Percentiles rank a stretch among this genome's conserved stretches.
phyloP scores from a whole-genome alignment of 2,113 vertebrate species.

The Caloenas nicobarica region DNA sequence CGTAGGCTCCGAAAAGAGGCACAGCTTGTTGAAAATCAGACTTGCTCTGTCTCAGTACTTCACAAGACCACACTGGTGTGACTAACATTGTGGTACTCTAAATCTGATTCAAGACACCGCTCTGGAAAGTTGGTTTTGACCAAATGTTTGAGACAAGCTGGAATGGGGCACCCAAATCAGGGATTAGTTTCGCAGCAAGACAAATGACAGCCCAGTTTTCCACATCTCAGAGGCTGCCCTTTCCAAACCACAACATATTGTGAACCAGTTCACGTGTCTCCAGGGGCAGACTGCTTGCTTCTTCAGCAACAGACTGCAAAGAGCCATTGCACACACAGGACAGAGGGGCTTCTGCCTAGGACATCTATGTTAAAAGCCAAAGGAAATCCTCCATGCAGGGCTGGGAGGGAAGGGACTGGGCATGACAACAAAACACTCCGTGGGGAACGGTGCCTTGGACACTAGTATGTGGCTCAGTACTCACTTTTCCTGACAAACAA shows the following conservation, averaged over 20 bases:
- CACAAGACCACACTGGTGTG: constrained; percentile 28
- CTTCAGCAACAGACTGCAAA: background rate
- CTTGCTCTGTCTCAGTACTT: constrained; percentile 11
- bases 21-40: background rate
- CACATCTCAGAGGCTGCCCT: background rate
- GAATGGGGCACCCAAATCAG: constrained; percentile 20
- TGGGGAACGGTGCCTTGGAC: background rate
- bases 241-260: constrained; percentile 33
- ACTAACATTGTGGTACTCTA: constrained; percentile 50
- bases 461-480: background rate
- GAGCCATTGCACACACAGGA: background rate
- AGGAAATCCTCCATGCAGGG: constrained; percentile 35
- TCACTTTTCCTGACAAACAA: constrained; percentile 25
- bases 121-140: constrained; percentile 52
- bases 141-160: constrained; percentile 32
- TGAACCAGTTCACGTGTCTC: background rate
- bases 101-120: constrained; percentile 42
- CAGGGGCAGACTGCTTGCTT: background rate
- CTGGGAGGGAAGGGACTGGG: background rate
- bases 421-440: background rate
- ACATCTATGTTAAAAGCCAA: constrained; percentile 1
- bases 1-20: background rate
- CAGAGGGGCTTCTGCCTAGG: background rate
- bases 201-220: constrained; percentile 33
- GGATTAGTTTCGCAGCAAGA: constrained; percentile 38